A percentile compares a stretch with the other conserved stretches of the same genome.
These are phyloP conservation scores for Myotis daubentonii DNA, from an alignment of 2,797 vertebrate genomes.

Conservation along the genomic window DNA sequence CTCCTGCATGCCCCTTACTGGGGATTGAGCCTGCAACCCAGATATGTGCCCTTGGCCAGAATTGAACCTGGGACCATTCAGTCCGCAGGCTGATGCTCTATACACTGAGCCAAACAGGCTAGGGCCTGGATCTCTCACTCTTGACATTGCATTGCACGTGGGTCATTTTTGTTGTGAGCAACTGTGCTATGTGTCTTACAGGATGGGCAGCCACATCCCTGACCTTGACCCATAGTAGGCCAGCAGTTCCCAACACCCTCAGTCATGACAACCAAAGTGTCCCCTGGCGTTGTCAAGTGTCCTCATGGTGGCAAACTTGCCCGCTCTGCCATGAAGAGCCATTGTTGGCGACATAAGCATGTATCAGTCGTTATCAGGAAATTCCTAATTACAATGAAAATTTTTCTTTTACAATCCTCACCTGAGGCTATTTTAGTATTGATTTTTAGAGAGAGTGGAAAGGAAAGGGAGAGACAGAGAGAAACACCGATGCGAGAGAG, in stretches of 20 bases:
- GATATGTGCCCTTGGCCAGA: no score
- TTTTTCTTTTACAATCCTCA: neutral
- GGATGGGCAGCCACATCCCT: neutral
- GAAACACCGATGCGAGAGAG: no score
- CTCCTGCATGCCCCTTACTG: no score
- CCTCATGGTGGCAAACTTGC: neutral
- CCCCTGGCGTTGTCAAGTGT: neutral
- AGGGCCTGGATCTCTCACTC: neutral
- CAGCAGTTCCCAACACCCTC: neutral
- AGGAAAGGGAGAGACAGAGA: no score
- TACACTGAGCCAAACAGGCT: no score
- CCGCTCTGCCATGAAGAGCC: neutral
- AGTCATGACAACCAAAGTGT: neutral
- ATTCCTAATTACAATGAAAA: neutral
- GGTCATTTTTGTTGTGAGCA: neutral
- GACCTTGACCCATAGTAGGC: neutral
- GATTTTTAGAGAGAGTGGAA: no score
- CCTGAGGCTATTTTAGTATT: no score
- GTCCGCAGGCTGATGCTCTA: no score
- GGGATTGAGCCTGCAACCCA: no score
- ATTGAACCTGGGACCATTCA: no score
- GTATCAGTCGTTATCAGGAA: neutral
- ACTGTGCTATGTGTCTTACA: neutral
- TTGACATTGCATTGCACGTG: neutral
- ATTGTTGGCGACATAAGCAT: neutral